Evolutionary conservation across 2,113 vertebrate species (phyloP), one percentile per base, ranked within the genome.

Genomic region (Tetraodon nigroviridis): DNA sequence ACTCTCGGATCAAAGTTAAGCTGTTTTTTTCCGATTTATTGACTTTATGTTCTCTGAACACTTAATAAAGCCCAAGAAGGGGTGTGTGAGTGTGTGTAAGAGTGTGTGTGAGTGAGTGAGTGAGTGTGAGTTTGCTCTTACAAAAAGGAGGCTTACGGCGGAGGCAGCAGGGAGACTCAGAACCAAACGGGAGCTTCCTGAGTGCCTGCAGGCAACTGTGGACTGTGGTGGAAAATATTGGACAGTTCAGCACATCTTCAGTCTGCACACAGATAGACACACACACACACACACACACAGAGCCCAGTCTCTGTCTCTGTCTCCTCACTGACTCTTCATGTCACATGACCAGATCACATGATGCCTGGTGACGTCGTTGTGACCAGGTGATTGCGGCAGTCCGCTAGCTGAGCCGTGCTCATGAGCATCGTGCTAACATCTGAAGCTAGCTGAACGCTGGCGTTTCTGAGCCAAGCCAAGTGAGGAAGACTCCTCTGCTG

Each of bases 161-260:
- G 51, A 50, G 69, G 48, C 14, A 45, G 54, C 10, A 42, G 10
- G 41, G 42, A 70, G 55, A 67, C 68, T 67, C 58, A 55, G 73
- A 61, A 64, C 53, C 75, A 76, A 86, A 80, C 44, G 58, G 79
- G 75, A 82, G 70, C 73, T 77, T 82, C 78, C 75, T 68, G 41
- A 57, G 67, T 49, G 75, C 75, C 83, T 73, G 2, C 18, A 69
- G 78, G 75, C 72, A 63, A 64, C 60, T 75, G 80, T 78, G 76
- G 82, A 78, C 82, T 80, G 74, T 78, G 65, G 75, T 11, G 64
- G 82, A 85, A 87, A 84, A 81, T 76, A 78, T 72, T 76, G 63
- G 73, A 70, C 59, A 72, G 79, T 73, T 75, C 58, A 73, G 71
- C 63, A 69, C 61, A 32, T 59, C 21, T 68, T 49, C 41, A 58